Percentiles rank a stretch among this genome's conserved stretches.
Conservation (phyloP, 1,140 invertebrate species). For the Caerostris extrusa region DNA sequence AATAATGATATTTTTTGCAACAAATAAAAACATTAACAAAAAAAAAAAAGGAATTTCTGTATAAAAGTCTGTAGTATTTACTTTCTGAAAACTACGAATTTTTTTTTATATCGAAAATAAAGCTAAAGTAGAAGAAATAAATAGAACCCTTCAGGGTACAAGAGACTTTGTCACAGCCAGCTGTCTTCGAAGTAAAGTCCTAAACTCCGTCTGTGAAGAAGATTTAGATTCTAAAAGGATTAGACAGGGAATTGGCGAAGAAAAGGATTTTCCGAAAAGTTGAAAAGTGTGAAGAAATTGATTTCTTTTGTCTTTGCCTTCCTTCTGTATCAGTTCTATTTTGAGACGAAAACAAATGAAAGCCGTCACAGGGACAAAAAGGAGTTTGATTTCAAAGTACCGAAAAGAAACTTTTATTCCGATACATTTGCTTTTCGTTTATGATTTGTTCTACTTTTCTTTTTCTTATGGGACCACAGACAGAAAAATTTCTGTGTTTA, state of each 20-base stretch:
- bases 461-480: neutral
- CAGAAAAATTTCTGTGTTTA: neutral
- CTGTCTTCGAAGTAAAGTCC: neutral
- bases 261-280: neutral
- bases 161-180: neutral
- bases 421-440: neutral
- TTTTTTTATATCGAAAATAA: too few species aligned
- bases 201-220: neutral
- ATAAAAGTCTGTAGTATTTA: too few species aligned
- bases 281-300: constrained; percentile 28
- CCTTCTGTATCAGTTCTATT: neutral
- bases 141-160: neutral
- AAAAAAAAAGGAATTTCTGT: too few species aligned
- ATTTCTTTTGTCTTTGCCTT: neutral
- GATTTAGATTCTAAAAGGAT: constrained; percentile 5
- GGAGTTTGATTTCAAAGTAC: neutral
- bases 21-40: too few species aligned
- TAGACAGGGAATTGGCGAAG: neutral
- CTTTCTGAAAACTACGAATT: too few species aligned
- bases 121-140: neutral
- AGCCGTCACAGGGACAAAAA: neutral
- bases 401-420: neutral
- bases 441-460: neutral
- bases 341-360: neutral
- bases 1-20: too few species aligned